These are phyloP conservation scores for Hystrix cristata DNA, from an alignment of 2,113 vertebrate species.

Conservation along the genomic window DNA sequence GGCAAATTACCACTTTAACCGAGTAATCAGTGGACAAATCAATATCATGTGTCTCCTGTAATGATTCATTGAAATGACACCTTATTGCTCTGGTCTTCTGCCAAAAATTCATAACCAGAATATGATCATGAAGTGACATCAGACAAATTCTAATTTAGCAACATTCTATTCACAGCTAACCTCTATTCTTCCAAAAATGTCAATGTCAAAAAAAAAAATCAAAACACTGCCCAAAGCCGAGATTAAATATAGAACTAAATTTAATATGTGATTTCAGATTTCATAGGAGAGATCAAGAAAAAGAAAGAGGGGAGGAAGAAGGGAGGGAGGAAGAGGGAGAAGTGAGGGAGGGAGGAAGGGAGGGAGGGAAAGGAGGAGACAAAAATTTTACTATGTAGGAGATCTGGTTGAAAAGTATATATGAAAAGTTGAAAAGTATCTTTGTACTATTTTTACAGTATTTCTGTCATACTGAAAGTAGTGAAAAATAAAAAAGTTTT, in stretches of 20 bases:
- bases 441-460: neutral
- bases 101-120: neutral
- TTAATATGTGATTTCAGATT: neutral
- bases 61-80: neutral
- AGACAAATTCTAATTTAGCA: neutral
- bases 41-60: neutral
- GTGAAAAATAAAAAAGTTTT: constrained; percentile 15
- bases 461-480: neutral
- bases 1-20: neutral
- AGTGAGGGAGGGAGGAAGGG: fast-evolving
- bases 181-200: neutral
- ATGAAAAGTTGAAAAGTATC: neutral
- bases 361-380: fast-evolving
- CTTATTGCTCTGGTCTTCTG: neutral
- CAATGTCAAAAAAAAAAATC: neutral
- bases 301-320: too few species aligned
- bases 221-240: neutral
- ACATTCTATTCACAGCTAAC: neutral
- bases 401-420: neutral
- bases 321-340: fast-evolving
- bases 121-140: neutral
- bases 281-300: neutral
- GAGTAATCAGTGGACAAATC: neutral
- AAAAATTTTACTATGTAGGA: neutral
- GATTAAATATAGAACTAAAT: neutral